Evolutionary conservation across 53 echinoderm and acorn worm genomes (phyloP), one percentile per base, ranked within the genome.

Genomic region (Echinarachnius parma): DNA sequence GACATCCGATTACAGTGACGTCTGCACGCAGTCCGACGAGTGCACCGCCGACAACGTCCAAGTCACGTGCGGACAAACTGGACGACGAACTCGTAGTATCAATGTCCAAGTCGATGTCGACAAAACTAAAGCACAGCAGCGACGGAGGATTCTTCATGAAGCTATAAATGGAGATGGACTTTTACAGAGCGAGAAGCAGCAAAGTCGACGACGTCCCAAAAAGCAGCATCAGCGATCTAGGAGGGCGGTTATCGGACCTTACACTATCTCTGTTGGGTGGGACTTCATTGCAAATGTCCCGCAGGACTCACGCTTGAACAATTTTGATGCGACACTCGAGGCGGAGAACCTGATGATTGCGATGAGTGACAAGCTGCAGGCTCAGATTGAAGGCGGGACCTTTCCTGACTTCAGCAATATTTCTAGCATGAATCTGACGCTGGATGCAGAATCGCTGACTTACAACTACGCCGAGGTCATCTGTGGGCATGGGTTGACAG

Each of bases 41-140:
- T 89, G 89, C 62, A 55, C 80, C 28, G 78, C 47, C 8, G 74
- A 77, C 24, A 89, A 89, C 54, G 89, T 89, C 21, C 42, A 21
- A 28, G 86, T 89, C 29, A 85, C 78, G 18, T 89, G 89, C 28
- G 89, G 85, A 5, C 35, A 52, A 10, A 52, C n/a, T n/a, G 42
- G 76, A 21, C 63, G 64, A 5, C 49, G 64, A 28, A 33, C 64
- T 20, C 78, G 78, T 31, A 39, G 82, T n/a, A n/a, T n/a, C n/a
- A n/a, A n/a, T n/a, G n/a, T n/a, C n/a, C n/a, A n/a, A n/a, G n/a
- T n/a, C n/a, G n/a, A n/a, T n/a, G n/a, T n/a, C n/a, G n/a, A n/a
- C n/a, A n/a, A n/a, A n/a, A n/a, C n/a, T n/a, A n/a, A n/a, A n/a
- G n/a, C n/a, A n/a, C n/a, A n/a, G n/a, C n/a, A n/a, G n/a, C n/a